Percentiles rank a stretch among this genome's conserved stretches.
phyloP scores from a whole-genome alignment of 2,797 vertebrate species.

The Malacoraja senta region DNA sequence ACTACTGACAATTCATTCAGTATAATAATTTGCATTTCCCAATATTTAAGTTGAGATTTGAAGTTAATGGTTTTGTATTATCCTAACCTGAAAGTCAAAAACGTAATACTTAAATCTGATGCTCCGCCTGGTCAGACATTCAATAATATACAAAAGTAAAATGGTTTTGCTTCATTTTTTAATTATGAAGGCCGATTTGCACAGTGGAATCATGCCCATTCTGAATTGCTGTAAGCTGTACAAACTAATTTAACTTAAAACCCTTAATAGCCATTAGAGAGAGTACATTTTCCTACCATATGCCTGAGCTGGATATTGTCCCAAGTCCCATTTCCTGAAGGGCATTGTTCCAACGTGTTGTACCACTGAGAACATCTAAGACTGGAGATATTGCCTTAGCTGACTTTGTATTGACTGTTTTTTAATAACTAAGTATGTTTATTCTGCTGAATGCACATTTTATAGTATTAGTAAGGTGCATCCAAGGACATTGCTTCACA shows the following conservation, averaged over 20 bases:
- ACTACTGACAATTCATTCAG: too few relatives aligned
- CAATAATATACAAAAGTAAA: background rate
- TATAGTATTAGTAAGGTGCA: background rate
- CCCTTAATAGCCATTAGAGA: background rate
- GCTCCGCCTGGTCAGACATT: background rate
- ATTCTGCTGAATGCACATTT: background rate
- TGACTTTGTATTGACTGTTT: background rate
- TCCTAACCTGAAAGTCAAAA: background rate
- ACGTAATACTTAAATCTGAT: background rate
- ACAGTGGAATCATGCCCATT: background rate
- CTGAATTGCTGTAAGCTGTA: background rate
- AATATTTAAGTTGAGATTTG: background rate
- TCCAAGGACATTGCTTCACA: background rate
- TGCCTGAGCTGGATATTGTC: background rate
- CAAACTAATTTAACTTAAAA: conserved; percentile 36
- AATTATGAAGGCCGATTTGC: conserved; percentile 9
- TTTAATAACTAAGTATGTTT: background rate
- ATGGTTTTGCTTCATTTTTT: background rate
- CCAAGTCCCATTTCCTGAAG: background rate
- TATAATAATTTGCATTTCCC: background rate
- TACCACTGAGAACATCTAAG: background rate
- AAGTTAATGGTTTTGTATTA: background rate
- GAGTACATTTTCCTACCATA: conserved; percentile 25
- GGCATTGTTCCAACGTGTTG: background rate
- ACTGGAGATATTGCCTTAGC: background rate